Evolutionary conservation across 2,113 vertebrate species (phyloP).

Genomic region (Micronycteris hirsuta): DNA sequence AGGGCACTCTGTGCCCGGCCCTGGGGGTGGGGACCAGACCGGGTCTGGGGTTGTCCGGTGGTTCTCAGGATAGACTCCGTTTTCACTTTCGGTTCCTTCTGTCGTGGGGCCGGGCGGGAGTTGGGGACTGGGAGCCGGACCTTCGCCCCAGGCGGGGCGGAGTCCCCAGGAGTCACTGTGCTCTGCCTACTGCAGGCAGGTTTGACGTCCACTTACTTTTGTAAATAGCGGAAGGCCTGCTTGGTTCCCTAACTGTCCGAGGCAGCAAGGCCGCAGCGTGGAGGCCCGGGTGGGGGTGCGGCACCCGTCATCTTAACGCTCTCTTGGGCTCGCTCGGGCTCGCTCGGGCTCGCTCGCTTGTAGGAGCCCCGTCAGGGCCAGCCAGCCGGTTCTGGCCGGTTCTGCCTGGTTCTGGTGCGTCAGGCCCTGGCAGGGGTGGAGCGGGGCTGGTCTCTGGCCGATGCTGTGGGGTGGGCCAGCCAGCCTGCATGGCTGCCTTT

Average conservation of each 20-base stretch:
- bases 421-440: neutral
- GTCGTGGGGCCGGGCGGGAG: accelerated
- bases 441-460: neutral
- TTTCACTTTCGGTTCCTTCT: constrained; percentile 29
- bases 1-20: neutral
- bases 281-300: neutral
- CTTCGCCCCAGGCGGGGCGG: neutral
- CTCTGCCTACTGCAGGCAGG: neutral
- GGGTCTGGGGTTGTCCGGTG: neutral
- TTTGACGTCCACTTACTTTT: no score
- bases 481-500: accelerated
- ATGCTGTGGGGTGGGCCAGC: neutral
- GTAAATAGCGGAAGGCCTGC: accelerated
- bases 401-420: neutral
- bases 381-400: neutral
- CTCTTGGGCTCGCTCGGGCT: no score
- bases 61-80: neutral
- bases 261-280: accelerated
- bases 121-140: neutral
- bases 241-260: no score
- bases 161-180: neutral
- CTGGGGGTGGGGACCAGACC: neutral
- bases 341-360: no score
- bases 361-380: no score
- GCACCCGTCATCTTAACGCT: neutral